A percentile compares a stretch with the other conserved stretches of the same genome.
phyloP scores from a whole-genome alignment of 30 jellyfish, hydroid and myxozoan species.

The Chironex yamaguchii region DNA sequence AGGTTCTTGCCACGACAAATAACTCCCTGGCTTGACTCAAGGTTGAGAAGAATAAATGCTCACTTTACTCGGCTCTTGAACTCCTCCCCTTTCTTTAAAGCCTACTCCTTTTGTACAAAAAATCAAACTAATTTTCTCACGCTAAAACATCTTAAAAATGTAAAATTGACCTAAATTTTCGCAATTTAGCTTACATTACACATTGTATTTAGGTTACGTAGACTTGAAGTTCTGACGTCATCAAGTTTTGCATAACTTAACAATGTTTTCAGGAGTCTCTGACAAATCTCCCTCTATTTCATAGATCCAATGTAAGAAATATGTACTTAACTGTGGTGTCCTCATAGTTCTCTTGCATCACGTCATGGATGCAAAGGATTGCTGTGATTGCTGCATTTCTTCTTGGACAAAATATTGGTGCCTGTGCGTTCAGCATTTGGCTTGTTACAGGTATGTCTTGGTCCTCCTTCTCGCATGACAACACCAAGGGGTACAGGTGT shows the following conservation, averaged over 20 bases:
- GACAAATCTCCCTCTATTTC: background rate
- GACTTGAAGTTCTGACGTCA: too few species aligned
- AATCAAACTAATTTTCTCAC: too few species aligned
- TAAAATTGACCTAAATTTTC: too few species aligned
- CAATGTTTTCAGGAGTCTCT: conserved; percentile 73
- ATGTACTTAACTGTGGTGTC: background rate
- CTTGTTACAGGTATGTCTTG: conserved; percentile 29
- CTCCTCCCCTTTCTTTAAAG: too few species aligned
- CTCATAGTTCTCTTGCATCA: background rate
- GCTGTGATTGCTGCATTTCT: background rate
- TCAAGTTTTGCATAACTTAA: conserved; percentile 83
- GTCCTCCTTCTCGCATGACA: conserved; percentile 67
- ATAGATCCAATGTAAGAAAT: background rate
- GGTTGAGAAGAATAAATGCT: too few species aligned
- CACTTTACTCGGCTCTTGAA: too few species aligned
- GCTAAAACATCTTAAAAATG: too few species aligned
- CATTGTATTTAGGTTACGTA: too few species aligned
- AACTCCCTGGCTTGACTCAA: too few species aligned
- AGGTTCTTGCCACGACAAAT: too few species aligned
- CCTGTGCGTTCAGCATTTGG: background rate
- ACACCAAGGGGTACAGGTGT: conserved; percentile 63
- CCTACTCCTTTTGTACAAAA: too few species aligned
- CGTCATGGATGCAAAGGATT: background rate
- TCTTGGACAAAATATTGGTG: background rate
- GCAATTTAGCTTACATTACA: too few species aligned